Evolutionary conservation across 2,113 vertebrate species (phyloP), one percentile per base, ranked within the genome.

Genomic region (Pan paniscus): DNA sequence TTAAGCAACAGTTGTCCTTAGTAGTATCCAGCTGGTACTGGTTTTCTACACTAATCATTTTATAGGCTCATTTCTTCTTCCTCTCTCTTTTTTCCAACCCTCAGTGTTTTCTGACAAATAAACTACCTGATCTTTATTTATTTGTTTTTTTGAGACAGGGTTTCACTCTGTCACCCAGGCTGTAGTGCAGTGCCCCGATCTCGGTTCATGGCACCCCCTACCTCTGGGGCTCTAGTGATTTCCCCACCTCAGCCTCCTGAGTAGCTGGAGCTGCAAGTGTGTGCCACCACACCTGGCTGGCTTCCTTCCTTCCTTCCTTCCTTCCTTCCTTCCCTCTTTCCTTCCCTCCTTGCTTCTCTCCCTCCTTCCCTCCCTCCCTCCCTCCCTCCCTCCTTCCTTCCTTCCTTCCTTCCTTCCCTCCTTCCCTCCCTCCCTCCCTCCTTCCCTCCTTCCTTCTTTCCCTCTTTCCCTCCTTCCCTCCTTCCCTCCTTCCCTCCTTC

Each of bases 341-440:
- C 48, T 0, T 50, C 48, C 3, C 0, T 50, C 48, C 1, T 10
- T 50, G 3, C 48, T 0, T 50, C 50, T 0, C 0, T 50, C 48
- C 12, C 2, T 50, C 48, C 3, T 14, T 50, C 48, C 13, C 0
- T 50, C 48, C 48, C 6, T 50, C 48, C 16, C 0, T 1, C 52
- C 52, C 0, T 55, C 52, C 17, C 0, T 6, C 17, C 52, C 0
- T 18, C 1, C 17, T 0, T 6, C 52, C 17, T 0, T 55, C 52
- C 1, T 0, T 55, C 52, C 17, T 0, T 55, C 52, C 17, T 0
- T 55, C 50, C 50, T 0, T 52, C 14, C 50, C 0, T 52, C 50
- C 17, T 13, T 5, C 50, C 1, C 16, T 43, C 43, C 43, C 5
- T 1, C 14, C 14, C 0, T 52, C 50, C 16, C 0, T 52, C 50